These are phyloP conservation scores for Zaprionus gabonicus DNA, from an alignment of 1,140 invertebrate genomes.

Conservation along the genomic window DNA sequence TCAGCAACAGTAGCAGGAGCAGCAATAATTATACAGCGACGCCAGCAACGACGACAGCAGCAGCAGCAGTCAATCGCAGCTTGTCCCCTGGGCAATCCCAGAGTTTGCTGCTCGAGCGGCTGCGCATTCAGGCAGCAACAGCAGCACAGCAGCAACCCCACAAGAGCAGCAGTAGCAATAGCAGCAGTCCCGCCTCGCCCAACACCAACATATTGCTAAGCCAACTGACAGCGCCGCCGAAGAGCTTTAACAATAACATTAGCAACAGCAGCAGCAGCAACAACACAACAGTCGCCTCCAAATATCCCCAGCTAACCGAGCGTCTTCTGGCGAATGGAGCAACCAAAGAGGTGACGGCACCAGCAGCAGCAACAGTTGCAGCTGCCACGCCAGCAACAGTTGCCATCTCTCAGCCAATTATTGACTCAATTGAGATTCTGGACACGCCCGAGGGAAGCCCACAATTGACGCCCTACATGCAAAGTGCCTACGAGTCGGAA, in stretches of 20 bases:
- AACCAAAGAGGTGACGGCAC: constrained; percentile 12
- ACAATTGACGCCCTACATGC: constrained; percentile 40
- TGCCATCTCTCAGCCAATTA: constrained; percentile 41
- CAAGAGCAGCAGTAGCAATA: constrained; percentile 8
- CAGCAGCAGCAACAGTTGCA: constrained; percentile 1
- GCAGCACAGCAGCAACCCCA: constrained; percentile 5
- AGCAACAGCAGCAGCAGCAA: constrained; percentile 35
- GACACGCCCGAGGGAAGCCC: constrained; percentile 80
- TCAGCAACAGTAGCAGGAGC: constrained; percentile 6
- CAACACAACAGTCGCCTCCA: constrained; percentile 33
- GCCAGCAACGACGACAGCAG: constrained; percentile 8
- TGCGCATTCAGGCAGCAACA: constrained; percentile 33
- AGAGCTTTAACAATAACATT: constrained; percentile 51
- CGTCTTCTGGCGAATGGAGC: constrained; percentile 73
- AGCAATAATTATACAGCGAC: constrained; percentile 11
- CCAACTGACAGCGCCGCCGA: constrained; percentile 68
- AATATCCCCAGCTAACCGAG: constrained; percentile 78
- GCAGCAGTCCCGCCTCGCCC: constrained; percentile 28
- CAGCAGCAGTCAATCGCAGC: constrained; percentile 16
- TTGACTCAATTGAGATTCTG: constrained; percentile 80
- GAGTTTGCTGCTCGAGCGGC: constrained; percentile 48
- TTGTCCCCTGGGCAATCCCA: constrained; percentile 36
- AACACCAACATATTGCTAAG: constrained; percentile 67
- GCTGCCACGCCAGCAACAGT: constrained; percentile 22
- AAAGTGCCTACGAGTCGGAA: constrained; percentile 52